These are phyloP conservation scores for Polyploca ridens DNA, from an alignment of 2,888 invertebrate species.

Conservation along the genomic window DNA sequence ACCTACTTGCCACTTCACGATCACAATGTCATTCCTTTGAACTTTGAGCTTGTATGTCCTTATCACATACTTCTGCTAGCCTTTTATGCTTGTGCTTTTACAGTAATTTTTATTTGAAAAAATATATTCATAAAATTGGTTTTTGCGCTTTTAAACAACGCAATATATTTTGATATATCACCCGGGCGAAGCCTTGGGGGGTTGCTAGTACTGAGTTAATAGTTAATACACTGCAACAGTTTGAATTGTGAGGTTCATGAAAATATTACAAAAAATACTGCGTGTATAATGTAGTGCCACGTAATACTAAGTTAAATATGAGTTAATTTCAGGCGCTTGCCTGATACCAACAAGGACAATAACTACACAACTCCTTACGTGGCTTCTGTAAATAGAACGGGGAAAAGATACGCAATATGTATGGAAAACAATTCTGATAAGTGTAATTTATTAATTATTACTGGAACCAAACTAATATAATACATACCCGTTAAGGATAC, in stretches of 20 bases:
- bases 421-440: not conserved
- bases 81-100: too few species aligned
- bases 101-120: too few species aligned
- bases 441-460: not conserved
- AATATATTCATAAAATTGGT: too few species aligned
- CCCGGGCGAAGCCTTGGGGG: too few species aligned
- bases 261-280: not conserved
- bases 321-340: not conserved
- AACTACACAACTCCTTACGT: not conserved
- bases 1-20: not conserved
- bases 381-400: constrained; percentile 1
- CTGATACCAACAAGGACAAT: constrained; percentile 6
- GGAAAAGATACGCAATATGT: constrained; percentile 1
- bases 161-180: too few species aligned
- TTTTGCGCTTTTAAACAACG: too few species aligned
- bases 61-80: not conserved
- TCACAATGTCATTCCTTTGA: not conserved
- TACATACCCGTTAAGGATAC: not conserved
- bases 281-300: not conserved
- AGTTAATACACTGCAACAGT: too few species aligned
- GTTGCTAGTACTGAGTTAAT: too few species aligned
- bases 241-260: too few species aligned
- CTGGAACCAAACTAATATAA: not conserved
- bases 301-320: not conserved
- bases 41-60: not conserved